These are phyloP conservation scores for Rhopalosiphum maidis DNA, from an alignment of 1,140 invertebrate genomes.

Conservation along the genomic window DNA sequence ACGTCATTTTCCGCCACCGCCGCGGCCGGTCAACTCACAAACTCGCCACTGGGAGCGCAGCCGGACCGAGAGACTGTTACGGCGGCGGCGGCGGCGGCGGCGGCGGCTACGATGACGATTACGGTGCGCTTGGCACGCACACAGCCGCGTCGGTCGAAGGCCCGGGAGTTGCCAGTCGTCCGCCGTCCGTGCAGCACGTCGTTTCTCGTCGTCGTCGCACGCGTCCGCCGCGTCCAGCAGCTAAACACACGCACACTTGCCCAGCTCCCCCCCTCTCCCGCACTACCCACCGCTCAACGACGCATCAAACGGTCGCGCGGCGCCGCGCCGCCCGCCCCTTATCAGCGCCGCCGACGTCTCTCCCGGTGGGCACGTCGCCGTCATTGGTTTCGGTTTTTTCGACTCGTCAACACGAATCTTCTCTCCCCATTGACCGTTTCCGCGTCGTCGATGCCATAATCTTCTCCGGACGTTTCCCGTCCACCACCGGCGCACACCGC, in stretches of 20 bases:
- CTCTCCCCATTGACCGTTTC: neutral
- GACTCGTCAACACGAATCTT: neutral
- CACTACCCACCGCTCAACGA: neutral
- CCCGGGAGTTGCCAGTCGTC: slow-evolving; percentile 2
- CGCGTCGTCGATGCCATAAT: neutral
- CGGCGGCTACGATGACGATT: no score
- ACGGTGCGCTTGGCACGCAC: neutral
- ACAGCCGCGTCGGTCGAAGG: neutral
- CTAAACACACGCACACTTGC: neutral
- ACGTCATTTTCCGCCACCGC: neutral
- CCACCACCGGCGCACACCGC: no score
- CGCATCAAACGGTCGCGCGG: neutral
- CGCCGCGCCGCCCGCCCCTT: slow-evolving; percentile 1
- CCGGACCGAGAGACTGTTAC: neutral
- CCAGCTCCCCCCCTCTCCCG: no score
- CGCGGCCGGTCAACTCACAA: neutral
- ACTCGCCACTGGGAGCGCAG: neutral
- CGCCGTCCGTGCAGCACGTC: neutral
- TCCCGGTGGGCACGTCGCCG: neutral
- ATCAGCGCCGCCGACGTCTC: slow-evolving; percentile 7
- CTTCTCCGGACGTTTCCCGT: neutral
- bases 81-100: no score
- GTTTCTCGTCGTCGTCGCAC: neutral
- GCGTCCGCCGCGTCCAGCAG: neutral
- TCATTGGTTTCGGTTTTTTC: neutral